Base-by-base conservation (phyloP, 2,113 vertebrate genomes). In the Rhizomys pruinosus region DNA sequence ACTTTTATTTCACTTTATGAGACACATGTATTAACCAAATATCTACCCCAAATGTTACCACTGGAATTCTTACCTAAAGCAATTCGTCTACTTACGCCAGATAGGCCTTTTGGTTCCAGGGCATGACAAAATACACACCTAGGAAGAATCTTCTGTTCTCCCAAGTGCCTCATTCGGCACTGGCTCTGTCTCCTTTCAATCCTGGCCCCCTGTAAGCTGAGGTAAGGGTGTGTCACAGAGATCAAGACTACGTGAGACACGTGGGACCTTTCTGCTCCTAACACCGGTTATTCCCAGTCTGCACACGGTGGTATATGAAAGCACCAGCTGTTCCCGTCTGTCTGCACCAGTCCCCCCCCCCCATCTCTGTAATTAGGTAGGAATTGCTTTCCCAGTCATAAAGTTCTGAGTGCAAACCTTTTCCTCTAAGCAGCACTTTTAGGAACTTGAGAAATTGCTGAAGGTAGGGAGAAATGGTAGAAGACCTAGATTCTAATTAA, bases 391-490 rank as follows among this genome's bases (percentile, higher is more conserved):
- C 34, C 39, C 47, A 78, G 81, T 44, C 61, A 84, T 79, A 27
- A 19, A 93, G 79, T 72, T 57, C 7, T 93, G 76, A 17, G 8
- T 69, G 85, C 44, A 94, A 91, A 82, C 34, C 44, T 87, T 93
- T 93, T 91, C 42, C 68, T 91, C 87, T 73, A 89, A 91, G 72
- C 84, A 90, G 92, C 93, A 91, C 61, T 93, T 96, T 94, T 27
- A 96, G 77, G n/a, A 95, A 92, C 89, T 91, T 73, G 76, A 96
- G 72, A 92, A 96, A 92, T 77, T 96, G 91, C 91, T 94, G 94
- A 97, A 96, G 89, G 84, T 78, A 76, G 72, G 84, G 84, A 85
- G 84, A 96, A 81, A 91, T 89, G 84, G 89, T 89, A 94, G 89
- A 87, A 93, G 72, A 81, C 88, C 92, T 89, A 91, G 89, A 94